Conservation (phyloP, 2,888 invertebrate genomes). For the Villa cingulata region DNA sequence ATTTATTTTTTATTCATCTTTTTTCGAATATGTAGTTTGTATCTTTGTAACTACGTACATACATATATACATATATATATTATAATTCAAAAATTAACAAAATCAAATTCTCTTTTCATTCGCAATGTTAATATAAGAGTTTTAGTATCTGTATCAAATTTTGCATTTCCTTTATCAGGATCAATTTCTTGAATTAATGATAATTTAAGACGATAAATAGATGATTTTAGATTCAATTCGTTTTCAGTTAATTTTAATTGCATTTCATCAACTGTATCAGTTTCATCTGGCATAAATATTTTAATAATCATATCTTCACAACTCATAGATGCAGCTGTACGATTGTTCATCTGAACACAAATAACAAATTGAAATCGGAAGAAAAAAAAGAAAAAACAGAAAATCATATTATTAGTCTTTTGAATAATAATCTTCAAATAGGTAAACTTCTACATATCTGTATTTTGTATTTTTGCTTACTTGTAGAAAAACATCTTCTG, state of each 20-base stretch:
- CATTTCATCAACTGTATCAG: slow-evolving; percentile 48
- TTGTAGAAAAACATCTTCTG: slow-evolving; percentile 77
- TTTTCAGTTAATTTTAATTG: slow-evolving; percentile 52
- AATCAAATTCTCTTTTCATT: slow-evolving; percentile 70
- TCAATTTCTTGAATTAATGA: slow-evolving; percentile 71
- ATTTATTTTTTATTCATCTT: too few species aligned
- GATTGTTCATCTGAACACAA: slow-evolving; percentile 56
- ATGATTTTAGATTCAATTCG: slow-evolving; percentile 49
- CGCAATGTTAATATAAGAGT: slow-evolving; percentile 57
- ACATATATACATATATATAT: not conserved
- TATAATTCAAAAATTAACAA: slow-evolving; percentile 60
- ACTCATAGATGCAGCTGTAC: slow-evolving; percentile 62
- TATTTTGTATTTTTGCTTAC: slow-evolving; percentile 39
- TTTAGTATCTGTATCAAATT: slow-evolving; percentile 55
- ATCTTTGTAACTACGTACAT: not conserved
- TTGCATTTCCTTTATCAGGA: slow-evolving; percentile 66
- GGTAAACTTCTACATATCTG: too few species aligned
- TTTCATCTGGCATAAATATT: slow-evolving; percentile 62
- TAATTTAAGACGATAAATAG: slow-evolving; percentile 53
- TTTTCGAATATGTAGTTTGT: not conserved
- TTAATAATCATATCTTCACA: slow-evolving; percentile 79
- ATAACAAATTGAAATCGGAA: too few species aligned
- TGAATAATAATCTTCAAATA: too few species aligned
- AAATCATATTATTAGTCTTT: too few species aligned
- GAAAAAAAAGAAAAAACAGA: too few species aligned